These are phyloP conservation scores for Enteromius treurensis DNA, from an alignment of 2,797 vertebrate genomes.

Conservation along the genomic window DNA sequence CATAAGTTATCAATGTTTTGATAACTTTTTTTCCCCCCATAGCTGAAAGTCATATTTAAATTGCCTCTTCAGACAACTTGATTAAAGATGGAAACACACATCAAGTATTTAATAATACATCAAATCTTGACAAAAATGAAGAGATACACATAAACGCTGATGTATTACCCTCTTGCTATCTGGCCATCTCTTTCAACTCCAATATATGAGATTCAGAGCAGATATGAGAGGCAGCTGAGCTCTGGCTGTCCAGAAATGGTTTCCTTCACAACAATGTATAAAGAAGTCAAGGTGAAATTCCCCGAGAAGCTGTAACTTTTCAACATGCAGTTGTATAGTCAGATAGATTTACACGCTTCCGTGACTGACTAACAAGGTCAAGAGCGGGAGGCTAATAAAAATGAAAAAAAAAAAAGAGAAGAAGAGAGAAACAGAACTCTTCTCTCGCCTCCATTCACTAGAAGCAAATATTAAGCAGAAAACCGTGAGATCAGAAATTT, in stretches of 20 bases:
- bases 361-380: conserved; percentile 68
- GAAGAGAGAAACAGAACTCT: conserved; percentile 33
- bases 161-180: conserved; percentile 17
- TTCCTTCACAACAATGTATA: conserved; percentile 64
- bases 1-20: not conserved
- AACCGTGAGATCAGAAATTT: conserved; percentile 1
- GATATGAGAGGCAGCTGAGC: conserved; percentile 33
- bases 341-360: conserved; percentile 71
- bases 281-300: conserved; percentile 74
- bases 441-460: conserved; percentile 11
- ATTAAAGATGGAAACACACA: not conserved
- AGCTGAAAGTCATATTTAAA: not conserved
- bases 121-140: not conserved
- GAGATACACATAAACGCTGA: not conserved
- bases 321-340: conserved; percentile 66
- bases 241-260: conserved; percentile 54
- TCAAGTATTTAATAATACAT: not conserved
- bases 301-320: conserved; percentile 77
- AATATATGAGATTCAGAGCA: not conserved
- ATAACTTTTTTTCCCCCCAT: not conserved
- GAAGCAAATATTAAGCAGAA: conserved; percentile 10
- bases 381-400: conserved; percentile 62
- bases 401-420: conserved; percentile 21
- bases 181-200: conserved; percentile 23
- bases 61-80: not conserved